These are phyloP conservation scores for Kryphioiulus occultus DNA, from an alignment of 2,888 invertebrate species.

Conservation along the genomic window DNA sequence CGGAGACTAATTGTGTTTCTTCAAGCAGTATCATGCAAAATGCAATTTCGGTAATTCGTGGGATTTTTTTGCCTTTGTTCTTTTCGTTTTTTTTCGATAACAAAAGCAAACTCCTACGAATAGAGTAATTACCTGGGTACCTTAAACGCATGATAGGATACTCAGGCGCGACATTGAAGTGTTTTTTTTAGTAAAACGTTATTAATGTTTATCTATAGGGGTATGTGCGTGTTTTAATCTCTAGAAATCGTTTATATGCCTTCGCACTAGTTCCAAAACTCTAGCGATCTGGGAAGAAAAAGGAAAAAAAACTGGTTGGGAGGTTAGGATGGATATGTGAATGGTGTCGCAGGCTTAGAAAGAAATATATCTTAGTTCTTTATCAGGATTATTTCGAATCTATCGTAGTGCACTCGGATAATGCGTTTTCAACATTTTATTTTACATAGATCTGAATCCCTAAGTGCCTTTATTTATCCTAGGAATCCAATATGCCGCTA, in stretches of 20 bases:
- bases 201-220: constrained; percentile 29
- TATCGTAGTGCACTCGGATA: neutral
- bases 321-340: neutral
- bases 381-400: neutral
- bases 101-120: neutral
- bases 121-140: neutral
- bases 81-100: neutral
- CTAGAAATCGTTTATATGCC: neutral
- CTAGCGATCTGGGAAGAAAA: neutral
- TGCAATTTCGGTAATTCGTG: constrained; percentile 20
- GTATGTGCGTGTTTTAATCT: neutral
- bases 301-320: neutral
- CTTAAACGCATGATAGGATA: neutral
- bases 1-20: neutral
- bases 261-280: neutral
- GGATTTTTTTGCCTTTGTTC: neutral
- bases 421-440: neutral
- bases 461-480: neutral
- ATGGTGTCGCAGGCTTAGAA: neutral
- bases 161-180: neutral
- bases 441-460: neutral
- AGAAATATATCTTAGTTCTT: neutral
- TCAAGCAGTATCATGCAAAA: neutral
- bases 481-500: neutral
- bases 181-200: neutral